These are phyloP conservation scores for Macroglossus sobrinus DNA, from an alignment of 2,113 vertebrate genomes.

Conservation along the genomic window DNA sequence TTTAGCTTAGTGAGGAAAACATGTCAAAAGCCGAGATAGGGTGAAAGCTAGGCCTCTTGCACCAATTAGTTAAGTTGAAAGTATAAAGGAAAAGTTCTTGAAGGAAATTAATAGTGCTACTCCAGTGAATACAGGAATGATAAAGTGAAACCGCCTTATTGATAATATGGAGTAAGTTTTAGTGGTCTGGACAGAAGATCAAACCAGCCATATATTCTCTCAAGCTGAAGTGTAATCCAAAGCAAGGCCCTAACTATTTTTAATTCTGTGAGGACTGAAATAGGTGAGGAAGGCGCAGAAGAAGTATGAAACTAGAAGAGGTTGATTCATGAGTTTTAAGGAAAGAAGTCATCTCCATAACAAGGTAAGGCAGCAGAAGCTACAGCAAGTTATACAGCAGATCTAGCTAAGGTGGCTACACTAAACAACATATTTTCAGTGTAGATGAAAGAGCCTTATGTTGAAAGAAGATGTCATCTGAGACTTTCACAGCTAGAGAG, in stretches of 20 bases:
- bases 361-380: neutral
- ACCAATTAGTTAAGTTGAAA: neutral
- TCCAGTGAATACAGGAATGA: neutral
- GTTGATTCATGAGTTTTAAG: neutral
- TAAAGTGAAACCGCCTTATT: neutral
- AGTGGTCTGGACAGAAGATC: neutral
- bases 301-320: neutral
- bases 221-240: neutral
- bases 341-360: neutral
- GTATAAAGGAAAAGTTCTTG: neutral
- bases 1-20: neutral
- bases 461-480: neutral
- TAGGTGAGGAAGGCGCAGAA: neutral
- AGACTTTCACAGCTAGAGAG: neutral
- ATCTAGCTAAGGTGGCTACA: neutral
- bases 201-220: neutral
- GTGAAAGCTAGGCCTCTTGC: neutral
- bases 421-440: neutral
- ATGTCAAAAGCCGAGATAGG: neutral
- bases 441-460: neutral
- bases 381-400: neutral
- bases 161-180: neutral
- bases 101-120: neutral
- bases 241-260: neutral
- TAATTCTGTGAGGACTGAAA: neutral